A percentile compares a stretch with the other conserved stretches of the same genome.
phyloP scores from a whole-genome alignment of 2,888 invertebrate genomes.

The Clistopyga incitator region DNA sequence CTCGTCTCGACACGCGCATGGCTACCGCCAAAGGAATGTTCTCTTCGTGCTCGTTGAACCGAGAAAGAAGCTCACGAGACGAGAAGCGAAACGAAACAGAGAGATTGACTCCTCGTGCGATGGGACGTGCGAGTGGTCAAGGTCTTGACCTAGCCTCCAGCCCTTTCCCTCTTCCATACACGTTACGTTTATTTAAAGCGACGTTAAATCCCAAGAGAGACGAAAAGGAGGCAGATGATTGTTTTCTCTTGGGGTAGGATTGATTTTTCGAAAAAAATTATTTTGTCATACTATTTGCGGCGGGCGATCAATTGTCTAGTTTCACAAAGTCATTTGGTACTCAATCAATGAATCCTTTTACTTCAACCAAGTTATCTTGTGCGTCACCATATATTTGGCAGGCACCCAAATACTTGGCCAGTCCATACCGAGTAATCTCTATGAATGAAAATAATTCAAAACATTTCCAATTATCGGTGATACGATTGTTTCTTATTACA shows the following conservation, averaged over 20 bases:
- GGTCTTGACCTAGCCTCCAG: slow-evolving; percentile 57
- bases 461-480: not conserved
- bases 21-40: slow-evolving; percentile 52
- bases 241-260: not conserved
- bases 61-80: slow-evolving; percentile 38
- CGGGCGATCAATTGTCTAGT: too few species aligned
- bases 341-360: not conserved
- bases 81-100: slow-evolving; percentile 47
- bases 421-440: too few species aligned
- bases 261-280: too few species aligned
- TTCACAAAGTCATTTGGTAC: too few species aligned
- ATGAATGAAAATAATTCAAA: not conserved
- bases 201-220: not conserved
- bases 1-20: slow-evolving; percentile 46
- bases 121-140: slow-evolving; percentile 63
- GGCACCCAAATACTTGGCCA: too few species aligned
- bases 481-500: too few species aligned
- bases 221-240: not conserved
- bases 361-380: not conserved
- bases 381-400: too few species aligned
- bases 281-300: too few species aligned
- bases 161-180: slow-evolving; percentile 28
- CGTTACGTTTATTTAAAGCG: slow-evolving; percentile 40
- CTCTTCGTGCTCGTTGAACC: slow-evolving; percentile 64
- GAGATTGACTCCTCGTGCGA: slow-evolving; percentile 59